phyloP scores from a whole-genome alignment of 2,888 invertebrate genomes.

The Eurytoma adleriae region DNA sequence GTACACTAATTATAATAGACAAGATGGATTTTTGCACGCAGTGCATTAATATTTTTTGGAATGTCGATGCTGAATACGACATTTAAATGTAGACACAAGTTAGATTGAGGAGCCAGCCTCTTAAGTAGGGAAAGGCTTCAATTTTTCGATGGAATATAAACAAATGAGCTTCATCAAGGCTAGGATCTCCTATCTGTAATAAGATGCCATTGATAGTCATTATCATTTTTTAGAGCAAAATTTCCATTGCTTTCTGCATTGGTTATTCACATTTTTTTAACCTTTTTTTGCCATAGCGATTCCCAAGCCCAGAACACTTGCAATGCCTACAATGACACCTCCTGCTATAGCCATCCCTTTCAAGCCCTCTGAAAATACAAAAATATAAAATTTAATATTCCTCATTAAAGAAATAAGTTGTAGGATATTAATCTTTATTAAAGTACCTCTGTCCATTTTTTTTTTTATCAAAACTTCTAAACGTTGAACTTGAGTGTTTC shows the following conservation, averaged over 20 bases:
- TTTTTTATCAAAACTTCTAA: slow-evolving; percentile 90
- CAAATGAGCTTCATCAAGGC: slow-evolving; percentile 28
- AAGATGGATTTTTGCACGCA: slow-evolving; percentile 32
- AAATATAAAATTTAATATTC: slow-evolving; percentile 9
- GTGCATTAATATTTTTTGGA: slow-evolving; percentile 37
- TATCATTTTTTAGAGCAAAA: slow-evolving; percentile 35
- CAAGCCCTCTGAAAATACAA: slow-evolving; percentile 83
- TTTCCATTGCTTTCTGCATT: slow-evolving; percentile 16
- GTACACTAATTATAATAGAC: slow-evolving; percentile 39
- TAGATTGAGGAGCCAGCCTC: slow-evolving; percentile 47
- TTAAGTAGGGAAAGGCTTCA: slow-evolving; percentile 43
- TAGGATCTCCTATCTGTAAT: slow-evolving; percentile 52
- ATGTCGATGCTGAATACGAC: slow-evolving; percentile 38
- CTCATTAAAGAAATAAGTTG: background rate
- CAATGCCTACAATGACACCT: slow-evolving; percentile 90
- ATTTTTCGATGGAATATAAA: slow-evolving; percentile 31
- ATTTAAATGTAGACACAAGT: slow-evolving; percentile 31
- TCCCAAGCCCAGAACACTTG: slow-evolving; percentile 89
- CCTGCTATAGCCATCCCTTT: slow-evolving; percentile 93
- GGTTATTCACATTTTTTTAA: slow-evolving; percentile 48
- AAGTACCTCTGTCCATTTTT: slow-evolving; percentile 88
- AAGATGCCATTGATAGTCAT: slow-evolving; percentile 41
- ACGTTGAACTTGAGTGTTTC: slow-evolving; percentile 91
- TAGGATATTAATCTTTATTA: background rate
- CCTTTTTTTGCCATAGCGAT: slow-evolving; percentile 83